Conservation (phyloP, 2,797 vertebrate species). For the Euphonia xanthogaster region DNA sequence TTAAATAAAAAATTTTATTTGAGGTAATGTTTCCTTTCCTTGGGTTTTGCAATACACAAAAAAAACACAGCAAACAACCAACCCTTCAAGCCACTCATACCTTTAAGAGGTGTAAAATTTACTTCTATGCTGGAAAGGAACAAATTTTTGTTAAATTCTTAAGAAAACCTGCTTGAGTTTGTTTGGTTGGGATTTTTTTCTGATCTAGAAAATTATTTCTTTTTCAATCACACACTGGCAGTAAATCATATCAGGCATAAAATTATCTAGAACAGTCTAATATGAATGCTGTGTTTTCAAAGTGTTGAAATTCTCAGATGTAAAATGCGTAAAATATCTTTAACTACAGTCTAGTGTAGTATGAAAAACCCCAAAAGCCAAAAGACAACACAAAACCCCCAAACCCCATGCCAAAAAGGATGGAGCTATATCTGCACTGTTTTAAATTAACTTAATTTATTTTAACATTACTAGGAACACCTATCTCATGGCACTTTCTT, state of each 20-base stretch:
- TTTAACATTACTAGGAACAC: background rate
- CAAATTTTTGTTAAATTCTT: background rate
- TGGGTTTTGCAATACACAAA: background rate
- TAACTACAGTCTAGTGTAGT: background rate
- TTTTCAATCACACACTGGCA: background rate
- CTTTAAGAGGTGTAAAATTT: background rate
- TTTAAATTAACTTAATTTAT: background rate
- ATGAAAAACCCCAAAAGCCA: background rate
- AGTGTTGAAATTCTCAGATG: background rate
- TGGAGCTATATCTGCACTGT: too few species aligned
- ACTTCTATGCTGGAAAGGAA: background rate
- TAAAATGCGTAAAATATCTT: background rate
- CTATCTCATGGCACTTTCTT: background rate
- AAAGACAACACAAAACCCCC: accelerated
- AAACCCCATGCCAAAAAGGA: accelerated
- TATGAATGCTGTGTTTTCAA: background rate
- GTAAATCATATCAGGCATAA: background rate
- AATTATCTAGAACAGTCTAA: background rate
- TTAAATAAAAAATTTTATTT: background rate
- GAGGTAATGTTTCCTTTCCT: background rate
- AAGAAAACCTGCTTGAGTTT: background rate
- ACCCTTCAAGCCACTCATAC: accelerated
- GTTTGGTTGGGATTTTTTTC: background rate
- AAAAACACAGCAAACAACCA: accelerated
- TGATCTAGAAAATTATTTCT: background rate